Conservation (phyloP, 2,797 vertebrate species). For the Pterois miles region DNA sequence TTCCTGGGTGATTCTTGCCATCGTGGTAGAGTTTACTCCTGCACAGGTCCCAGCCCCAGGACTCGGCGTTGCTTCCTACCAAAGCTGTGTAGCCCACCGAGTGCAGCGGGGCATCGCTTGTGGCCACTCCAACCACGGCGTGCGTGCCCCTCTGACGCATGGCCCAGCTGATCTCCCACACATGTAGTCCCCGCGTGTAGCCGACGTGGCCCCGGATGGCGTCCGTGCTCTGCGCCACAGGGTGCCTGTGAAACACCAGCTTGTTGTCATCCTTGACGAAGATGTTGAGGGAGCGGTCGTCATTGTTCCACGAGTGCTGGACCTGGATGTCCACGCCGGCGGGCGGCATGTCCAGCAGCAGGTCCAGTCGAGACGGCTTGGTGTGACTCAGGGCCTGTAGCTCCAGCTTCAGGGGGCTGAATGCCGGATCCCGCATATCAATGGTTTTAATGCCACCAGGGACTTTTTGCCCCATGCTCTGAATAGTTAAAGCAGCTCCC, state of each 20-base stretch:
- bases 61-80: conserved; percentile 94
- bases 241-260: conserved; percentile 96
- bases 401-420: conserved; percentile 93
- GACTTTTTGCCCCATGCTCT: conserved; percentile 97
- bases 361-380: conserved; percentile 93
- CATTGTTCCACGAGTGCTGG: conserved; percentile 95
- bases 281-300: conserved; percentile 96
- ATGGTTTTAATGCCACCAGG: conserved; percentile 98
- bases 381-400: conserved; percentile 93
- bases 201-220: conserved; percentile 94
- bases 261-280: conserved; percentile 99
- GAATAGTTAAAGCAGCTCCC: conserved; percentile 61
- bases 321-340: conserved; percentile 87
- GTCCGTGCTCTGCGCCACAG: conserved; percentile 98
- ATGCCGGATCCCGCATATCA: conserved; percentile 96
- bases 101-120: conserved; percentile 91
- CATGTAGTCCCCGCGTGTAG: conserved; percentile 96
- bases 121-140: conserved; percentile 95
- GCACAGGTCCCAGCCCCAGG: conserved; percentile 99
- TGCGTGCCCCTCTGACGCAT: conserved; percentile 97
- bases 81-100: conserved; percentile 97
- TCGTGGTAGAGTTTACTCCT: conserved; percentile 97
- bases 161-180: conserved; percentile 99
- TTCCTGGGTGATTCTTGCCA: conserved; percentile 94
- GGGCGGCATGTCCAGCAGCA: conserved; percentile 96